Percentiles rank a stretch among this genome's conserved stretches.
Conservation (phyloP, 2,113 vertebrate genomes). For the Empidonax traillii region DNA sequence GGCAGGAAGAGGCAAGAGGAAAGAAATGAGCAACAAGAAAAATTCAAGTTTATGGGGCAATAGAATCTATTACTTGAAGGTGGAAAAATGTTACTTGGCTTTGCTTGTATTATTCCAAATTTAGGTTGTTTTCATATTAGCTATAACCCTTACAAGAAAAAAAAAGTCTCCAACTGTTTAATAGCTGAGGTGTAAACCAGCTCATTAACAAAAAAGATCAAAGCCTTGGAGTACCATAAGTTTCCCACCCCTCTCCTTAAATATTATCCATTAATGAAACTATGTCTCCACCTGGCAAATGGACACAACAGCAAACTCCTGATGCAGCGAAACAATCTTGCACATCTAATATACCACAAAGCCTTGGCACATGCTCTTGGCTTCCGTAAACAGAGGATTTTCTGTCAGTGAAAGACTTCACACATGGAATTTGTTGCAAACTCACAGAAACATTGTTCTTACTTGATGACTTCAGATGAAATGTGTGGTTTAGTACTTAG, state of each 20-base stretch:
- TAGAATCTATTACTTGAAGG: not conserved
- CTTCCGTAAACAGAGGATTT: slow-evolving; percentile 9
- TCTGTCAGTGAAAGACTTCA: not conserved
- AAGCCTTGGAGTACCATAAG: not conserved
- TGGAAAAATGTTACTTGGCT: not conserved
- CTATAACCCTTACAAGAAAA: not conserved
- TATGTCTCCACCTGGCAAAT: slow-evolving; percentile 2
- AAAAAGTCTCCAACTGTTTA: not conserved
- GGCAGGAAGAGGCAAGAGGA: not conserved
- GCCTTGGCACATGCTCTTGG: not conserved
- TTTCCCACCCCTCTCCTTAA: not conserved
- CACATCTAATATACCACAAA: not conserved
- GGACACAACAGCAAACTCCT: not conserved
- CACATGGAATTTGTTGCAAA: slow-evolving; percentile 14
- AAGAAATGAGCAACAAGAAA: not conserved
- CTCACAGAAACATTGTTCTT: not conserved
- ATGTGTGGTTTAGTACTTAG: not conserved
- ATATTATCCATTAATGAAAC: not conserved
- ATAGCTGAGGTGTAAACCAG: not conserved
- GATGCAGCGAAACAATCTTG: not conserved
- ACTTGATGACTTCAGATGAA: not conserved
- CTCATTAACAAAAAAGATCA: slow-evolving; percentile 23
- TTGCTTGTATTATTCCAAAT: not conserved
- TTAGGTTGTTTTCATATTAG: not conserved
- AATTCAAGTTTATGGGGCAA: not conserved